Evolutionary conservation across 2,797 vertebrate species (phyloP), one percentile per base, ranked within the genome.

Genomic region (Novumbra hubbsi): DNA sequence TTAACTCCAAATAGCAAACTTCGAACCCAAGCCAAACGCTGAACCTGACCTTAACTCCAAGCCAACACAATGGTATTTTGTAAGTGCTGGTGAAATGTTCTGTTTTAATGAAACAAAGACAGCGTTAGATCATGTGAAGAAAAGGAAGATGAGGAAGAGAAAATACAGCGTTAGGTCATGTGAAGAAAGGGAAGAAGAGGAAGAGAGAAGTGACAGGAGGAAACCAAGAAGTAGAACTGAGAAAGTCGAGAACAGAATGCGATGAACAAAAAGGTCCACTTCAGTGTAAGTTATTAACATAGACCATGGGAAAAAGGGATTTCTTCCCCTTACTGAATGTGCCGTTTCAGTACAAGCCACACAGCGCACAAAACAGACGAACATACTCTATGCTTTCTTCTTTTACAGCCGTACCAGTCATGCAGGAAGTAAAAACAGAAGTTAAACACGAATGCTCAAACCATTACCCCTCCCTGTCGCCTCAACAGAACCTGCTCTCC

Each of bases 281-380:
- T 78, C 77, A 45, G 41, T 45, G 41, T 45, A 45, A 11, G 70
- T 84, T 67, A 68, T 68, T 82, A 80, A 77, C 77, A 73, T 63
- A 79, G 81, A 78, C 83, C 84, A 76, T 84, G 81, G 80, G 76
- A 60, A 82, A 88, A 84, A 75, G 60, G 79, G 74, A 19, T 71
- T 85, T 86, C 89, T 7, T 1, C 41, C 12, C 41, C 41, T 38
- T 1, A 45, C 41, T 1, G 2, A 21, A 21, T 60, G 21, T 60
- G 55, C 7, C 24, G 21, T 4, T 21, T 24, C 55, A 41, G 9
- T 41, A 41, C 41, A 41, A 41, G 2, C 32, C 19, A 52, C 7
- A 52, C n/a, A 21, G n/a, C 2, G 11, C 55, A 57, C n/a, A 24
- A 57, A 57, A 24, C 8, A 57, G 3, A 21, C 24, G 12, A 57